These are phyloP conservation scores for Trissolcus basalis DNA, from an alignment of 1,140 invertebrate genomes.

Conservation along the genomic window DNA sequence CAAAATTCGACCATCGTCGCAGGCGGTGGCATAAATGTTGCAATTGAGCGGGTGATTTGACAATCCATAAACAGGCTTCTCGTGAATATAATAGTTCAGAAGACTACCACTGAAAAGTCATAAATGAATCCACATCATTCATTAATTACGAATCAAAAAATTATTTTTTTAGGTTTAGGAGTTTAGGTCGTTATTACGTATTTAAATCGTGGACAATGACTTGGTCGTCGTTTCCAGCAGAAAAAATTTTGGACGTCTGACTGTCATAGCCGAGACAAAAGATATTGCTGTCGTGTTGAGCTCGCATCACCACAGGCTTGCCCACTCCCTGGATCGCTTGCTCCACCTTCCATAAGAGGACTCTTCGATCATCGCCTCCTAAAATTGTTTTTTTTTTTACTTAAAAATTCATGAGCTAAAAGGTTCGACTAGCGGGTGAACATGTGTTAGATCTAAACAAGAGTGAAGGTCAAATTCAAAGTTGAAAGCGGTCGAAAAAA, in stretches of 20 bases:
- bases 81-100: conserved; percentile 87
- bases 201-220: conserved; percentile 90
- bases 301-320: conserved; percentile 84
- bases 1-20: conserved; percentile 91
- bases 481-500: not conserved
- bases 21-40: conserved; percentile 90
- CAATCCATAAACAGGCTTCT: conserved; percentile 92
- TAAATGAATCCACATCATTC: too few relatives aligned
- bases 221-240: conserved; percentile 95
- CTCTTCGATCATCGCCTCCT: conserved; percentile 94
- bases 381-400: conserved; percentile 34
- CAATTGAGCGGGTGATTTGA: conserved; percentile 90
- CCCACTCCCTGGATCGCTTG: conserved; percentile 82
- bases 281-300: conserved; percentile 93
- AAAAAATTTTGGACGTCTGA: conserved; percentile 88
- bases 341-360: conserved; percentile 92
- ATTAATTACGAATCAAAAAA: too few relatives aligned
- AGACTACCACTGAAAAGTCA: conserved; percentile 79
- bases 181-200: conserved; percentile 78
- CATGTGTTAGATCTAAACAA: not conserved
- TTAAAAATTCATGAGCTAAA: not conserved
- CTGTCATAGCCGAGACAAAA: conserved; percentile 92
- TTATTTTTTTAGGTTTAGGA: not conserved
- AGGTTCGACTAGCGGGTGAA: not conserved
- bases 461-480: not conserved